Conservation (phyloP, 2,888 invertebrate genomes). For the Orchesellides sinensis region DNA sequence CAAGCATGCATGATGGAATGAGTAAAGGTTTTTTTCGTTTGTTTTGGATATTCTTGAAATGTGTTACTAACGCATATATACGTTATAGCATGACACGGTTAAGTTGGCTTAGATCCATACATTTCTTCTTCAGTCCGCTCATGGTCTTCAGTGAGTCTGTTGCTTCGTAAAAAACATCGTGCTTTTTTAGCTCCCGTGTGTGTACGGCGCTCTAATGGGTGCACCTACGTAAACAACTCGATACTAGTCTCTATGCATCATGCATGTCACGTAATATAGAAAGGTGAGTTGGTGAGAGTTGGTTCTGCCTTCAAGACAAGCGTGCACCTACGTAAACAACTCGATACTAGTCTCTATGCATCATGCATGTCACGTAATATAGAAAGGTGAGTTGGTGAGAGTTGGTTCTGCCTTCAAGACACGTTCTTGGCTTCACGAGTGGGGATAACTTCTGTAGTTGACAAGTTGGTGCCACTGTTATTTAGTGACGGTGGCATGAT, state of each 20-base stretch:
- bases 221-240: constrained; percentile 1
- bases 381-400: background rate
- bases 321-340: background rate
- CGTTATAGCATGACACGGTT: background rate
- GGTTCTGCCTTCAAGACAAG: constrained; percentile 36
- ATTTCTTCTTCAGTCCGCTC: background rate
- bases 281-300: background rate
- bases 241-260: no score
- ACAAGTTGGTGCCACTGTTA: constrained; percentile 34
- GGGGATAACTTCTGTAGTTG: background rate
- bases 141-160: constrained; percentile 19
- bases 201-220: background rate
- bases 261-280: no score
- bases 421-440: constrained; percentile 29
- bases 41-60: background rate
- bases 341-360: no score
- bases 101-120: constrained; percentile 15
- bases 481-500: constrained; percentile 38
- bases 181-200: background rate
- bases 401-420: constrained; percentile 35
- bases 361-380: no score
- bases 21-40: constrained; percentile 1
- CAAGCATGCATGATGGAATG: background rate
- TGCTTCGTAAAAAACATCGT: no score
- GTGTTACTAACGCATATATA: no score